A percentile compares a stretch with the other conserved stretches of the same genome.
These are phyloP conservation scores for Bombus haemorrhoidalis DNA, from an alignment of 1,140 invertebrate species.

Conservation along the genomic window DNA sequence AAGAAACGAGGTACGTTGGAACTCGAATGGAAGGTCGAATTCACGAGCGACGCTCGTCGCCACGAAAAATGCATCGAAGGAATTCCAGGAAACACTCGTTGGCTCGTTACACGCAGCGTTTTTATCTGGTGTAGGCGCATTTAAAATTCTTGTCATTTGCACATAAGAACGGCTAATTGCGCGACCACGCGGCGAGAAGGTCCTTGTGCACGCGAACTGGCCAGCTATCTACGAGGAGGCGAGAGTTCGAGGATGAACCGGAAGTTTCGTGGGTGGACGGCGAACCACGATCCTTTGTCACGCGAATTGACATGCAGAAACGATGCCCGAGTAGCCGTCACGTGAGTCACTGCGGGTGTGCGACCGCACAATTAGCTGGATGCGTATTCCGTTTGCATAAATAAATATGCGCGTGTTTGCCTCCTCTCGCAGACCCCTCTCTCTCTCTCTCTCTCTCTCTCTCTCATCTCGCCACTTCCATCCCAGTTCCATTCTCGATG, in stretches of 20 bases:
- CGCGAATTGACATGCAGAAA: slow-evolving; percentile 66
- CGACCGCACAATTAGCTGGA: slow-evolving; percentile 74
- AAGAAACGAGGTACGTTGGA: no score
- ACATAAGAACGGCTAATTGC: slow-evolving; percentile 65
- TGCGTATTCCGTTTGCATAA: slow-evolving; percentile 76
- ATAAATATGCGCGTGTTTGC: slow-evolving; percentile 70
- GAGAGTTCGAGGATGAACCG: slow-evolving; percentile 42
- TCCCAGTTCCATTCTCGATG: background rate
- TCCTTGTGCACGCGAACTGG: slow-evolving; percentile 37
- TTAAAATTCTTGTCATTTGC: slow-evolving; percentile 66
- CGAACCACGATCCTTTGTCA: slow-evolving; percentile 62
- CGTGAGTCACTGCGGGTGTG: slow-evolving; percentile 70
- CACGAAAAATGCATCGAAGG: background rate
- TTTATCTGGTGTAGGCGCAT: slow-evolving; percentile 32
- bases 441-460: background rate
- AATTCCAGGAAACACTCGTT: slow-evolving; percentile 43
- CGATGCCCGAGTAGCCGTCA: slow-evolving; percentile 58
- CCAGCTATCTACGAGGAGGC: slow-evolving; percentile 1
- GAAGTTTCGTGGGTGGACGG: slow-evolving; percentile 66
- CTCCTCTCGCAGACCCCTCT: background rate
- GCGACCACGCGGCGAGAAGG: slow-evolving; percentile 33
- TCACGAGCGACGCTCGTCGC: no score
- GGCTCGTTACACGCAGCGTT: background rate
- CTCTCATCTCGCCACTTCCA: background rate
- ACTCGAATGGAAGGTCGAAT: background rate